phyloP scores from a whole-genome alignment of 2,797 vertebrate genomes.

The Gymnothorax javanicus region DNA sequence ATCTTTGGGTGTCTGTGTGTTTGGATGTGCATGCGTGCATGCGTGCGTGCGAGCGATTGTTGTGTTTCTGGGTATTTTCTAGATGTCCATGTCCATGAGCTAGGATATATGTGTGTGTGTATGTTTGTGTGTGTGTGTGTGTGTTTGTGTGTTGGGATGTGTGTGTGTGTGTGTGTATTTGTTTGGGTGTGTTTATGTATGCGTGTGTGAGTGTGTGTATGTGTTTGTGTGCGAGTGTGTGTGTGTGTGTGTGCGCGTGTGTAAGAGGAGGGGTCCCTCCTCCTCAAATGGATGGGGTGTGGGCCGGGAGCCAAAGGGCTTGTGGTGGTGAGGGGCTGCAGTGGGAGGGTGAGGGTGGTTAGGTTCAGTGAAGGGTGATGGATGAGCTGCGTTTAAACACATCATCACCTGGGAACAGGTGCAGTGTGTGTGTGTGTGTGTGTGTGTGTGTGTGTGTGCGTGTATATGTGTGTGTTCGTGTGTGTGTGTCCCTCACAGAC shows the following conservation, averaged over 20 bases:
- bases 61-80: no score
- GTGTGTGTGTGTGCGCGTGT: neutral
- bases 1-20: neutral
- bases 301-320: constrained; percentile 53
- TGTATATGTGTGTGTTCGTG: constrained; percentile 42
- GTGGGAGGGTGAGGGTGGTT: constrained; percentile 7
- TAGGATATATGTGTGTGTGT: neutral
- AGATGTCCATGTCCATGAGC: no score
- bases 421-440: constrained; percentile 51
- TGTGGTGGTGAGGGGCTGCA: constrained; percentile 33
- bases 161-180: neutral
- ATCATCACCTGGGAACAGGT: constrained; percentile 70
- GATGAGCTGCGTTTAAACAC: constrained; percentile 70
- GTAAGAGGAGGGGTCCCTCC: constrained; percentile 45
- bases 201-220: neutral
- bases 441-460: constrained; percentile 35
- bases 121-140: neutral
- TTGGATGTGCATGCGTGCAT: neutral
- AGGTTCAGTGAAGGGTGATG: constrained; percentile 61
- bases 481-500: neutral
- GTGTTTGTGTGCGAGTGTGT: neutral
- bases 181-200: neutral
- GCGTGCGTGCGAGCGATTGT: no score
- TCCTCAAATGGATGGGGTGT: constrained; percentile 70
- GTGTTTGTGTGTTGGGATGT: neutral